phyloP scores from a whole-genome alignment of 2,888 invertebrate species.

The Xestia ashworthii region DNA sequence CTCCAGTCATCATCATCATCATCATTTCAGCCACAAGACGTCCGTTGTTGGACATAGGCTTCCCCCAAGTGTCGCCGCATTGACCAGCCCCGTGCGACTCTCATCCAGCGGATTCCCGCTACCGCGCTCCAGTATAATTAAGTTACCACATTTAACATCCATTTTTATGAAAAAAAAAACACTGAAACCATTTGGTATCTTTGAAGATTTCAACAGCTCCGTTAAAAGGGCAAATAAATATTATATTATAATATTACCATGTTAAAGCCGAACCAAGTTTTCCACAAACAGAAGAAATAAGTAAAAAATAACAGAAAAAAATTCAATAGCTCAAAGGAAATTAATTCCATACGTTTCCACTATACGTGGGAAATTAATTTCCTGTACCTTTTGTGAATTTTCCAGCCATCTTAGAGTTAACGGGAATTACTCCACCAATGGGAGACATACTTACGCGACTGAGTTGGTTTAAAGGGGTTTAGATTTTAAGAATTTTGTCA shows the following conservation, averaged over 20 bases:
- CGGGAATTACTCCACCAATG: constrained; percentile 5
- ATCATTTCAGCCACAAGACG: too few relatives aligned
- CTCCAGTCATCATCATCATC: too few relatives aligned
- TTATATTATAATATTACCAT: constrained; percentile 27
- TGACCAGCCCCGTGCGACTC: too few relatives aligned
- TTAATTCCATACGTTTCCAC: constrained; percentile 36
- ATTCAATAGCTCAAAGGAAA: constrained; percentile 40
- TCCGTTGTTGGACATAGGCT: too few relatives aligned
- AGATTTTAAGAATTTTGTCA: background rate
- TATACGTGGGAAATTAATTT: constrained; percentile 45
- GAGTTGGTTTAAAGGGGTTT: background rate
- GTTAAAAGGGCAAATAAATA: constrained; percentile 36
- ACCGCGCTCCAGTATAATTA: background rate
- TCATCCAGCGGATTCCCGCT: too few relatives aligned
- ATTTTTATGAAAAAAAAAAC: background rate
- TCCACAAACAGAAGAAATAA: background rate
- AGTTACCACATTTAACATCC: background rate
- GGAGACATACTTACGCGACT: background rate
- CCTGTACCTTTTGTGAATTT: constrained; percentile 32
- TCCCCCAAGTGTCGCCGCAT: too few relatives aligned
- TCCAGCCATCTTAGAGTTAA: constrained; percentile 12
- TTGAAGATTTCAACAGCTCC: constrained; percentile 4
- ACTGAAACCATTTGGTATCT: constrained; percentile 6
- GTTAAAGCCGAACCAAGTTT: constrained; percentile 1
- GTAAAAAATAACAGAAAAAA: constrained; percentile 33